Percentiles rank a stretch among this genome's conserved stretches.
Evolutionary conservation across 2,888 invertebrate genomes (phyloP).

Genomic region (Dicyrtoma fusca): DNA sequence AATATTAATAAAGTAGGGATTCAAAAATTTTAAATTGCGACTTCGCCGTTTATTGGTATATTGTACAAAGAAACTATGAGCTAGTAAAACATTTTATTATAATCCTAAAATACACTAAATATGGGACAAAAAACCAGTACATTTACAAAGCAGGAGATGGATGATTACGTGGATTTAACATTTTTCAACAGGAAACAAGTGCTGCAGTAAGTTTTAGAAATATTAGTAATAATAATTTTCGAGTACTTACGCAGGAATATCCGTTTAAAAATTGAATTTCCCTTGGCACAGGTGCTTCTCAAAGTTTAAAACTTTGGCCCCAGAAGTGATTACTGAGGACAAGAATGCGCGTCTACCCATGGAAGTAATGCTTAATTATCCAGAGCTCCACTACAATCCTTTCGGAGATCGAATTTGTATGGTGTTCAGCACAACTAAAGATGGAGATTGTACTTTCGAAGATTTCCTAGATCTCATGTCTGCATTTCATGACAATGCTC

Average conservation of each 20-base stretch:
- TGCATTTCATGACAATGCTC: conserved; percentile 88
- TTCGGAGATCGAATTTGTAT: conserved; percentile 89
- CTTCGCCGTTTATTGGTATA: not conserved
- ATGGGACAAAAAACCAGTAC: conserved; percentile 85
- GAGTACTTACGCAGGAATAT: not conserved
- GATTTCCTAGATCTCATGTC: conserved; percentile 98
- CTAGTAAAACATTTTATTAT: not conserved
- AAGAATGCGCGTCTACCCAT: conserved; percentile 84
- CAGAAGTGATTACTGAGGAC: conserved; percentile 86
- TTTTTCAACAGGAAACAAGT: conserved; percentile 94
- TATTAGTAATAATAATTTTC: no score
- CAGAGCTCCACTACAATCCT: conserved; percentile 86
- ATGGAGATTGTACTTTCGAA: conserved; percentile 91
- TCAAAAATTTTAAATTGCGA: not conserved
- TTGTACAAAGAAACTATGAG: not conserved
- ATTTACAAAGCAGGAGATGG: conserved; percentile 83
- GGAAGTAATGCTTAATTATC: conserved; percentile 81
- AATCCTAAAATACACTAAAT: conserved; percentile 49
- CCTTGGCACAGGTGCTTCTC: conserved; percentile 89
- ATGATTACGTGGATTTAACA: conserved; percentile 90
- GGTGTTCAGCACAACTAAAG: conserved; percentile 85
- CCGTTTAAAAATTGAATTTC: conserved; percentile 49
- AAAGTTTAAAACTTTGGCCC: conserved; percentile 85
- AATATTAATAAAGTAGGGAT: no score
- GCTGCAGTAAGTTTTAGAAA: conserved; percentile 71